phyloP scores from a whole-genome alignment of 1,140 invertebrate genomes.

The Paraescarpia echinospica region DNA sequence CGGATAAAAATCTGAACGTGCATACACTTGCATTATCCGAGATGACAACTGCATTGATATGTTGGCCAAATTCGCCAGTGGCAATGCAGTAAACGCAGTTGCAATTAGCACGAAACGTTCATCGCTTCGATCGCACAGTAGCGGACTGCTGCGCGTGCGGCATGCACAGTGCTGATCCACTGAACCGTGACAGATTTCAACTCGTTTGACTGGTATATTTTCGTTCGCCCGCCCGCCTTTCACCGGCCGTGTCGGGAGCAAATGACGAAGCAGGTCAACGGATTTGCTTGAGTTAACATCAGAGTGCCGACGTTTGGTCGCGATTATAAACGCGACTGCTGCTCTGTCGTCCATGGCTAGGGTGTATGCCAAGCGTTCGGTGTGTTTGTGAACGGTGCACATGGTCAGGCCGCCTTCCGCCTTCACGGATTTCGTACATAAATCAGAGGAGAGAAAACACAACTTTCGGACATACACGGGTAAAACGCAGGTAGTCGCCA shows the following conservation, averaged over 20 bases:
- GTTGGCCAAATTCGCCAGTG: neutral
- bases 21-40: neutral
- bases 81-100: neutral
- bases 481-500: neutral
- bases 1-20: neutral
- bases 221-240: neutral
- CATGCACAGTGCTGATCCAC: neutral
- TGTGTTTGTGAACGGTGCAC: neutral
- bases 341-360: neutral
- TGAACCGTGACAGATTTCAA: neutral
- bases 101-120: neutral
- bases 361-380: neutral
- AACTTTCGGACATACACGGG: neutral
- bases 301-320: neutral
- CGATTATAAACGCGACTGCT: neutral
- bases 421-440: neutral
- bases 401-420: neutral
- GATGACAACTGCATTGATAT: neutral
- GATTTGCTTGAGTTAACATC: neutral
- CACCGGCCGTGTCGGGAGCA: neutral
- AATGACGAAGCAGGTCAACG: constrained; percentile 3
- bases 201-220: neutral
- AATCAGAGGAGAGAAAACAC: neutral
- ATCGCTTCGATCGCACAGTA: neutral
- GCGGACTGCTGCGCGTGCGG: neutral